phyloP scores from a whole-genome alignment of 2,797 vertebrate genomes.

The Morus bassanus region DNA sequence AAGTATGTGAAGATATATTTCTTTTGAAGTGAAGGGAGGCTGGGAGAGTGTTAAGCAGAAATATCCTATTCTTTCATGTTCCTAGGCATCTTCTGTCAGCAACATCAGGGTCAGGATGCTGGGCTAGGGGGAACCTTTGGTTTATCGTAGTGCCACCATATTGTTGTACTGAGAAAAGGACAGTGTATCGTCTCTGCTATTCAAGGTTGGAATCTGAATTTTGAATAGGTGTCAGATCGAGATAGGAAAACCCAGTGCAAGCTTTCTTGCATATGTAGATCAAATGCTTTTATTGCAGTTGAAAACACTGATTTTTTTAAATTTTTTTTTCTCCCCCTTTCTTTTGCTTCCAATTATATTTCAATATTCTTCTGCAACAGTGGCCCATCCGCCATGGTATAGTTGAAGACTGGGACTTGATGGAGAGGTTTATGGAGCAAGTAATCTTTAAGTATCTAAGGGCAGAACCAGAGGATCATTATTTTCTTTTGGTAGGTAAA shows the following conservation, averaged over 20 bases:
- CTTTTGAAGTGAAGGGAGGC: background rate
- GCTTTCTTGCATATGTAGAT: background rate
- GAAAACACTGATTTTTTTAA: background rate
- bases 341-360: background rate
- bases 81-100: background rate
- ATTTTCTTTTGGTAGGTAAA: constrained; percentile 90
- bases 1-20: background rate
- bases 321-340: too few relatives aligned
- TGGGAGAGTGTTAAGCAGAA: background rate
- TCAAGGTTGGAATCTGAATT: background rate
- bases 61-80: background rate
- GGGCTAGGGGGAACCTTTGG: background rate
- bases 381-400: constrained; percentile 98
- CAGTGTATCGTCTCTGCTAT: background rate
- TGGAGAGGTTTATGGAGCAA: constrained; percentile 98
- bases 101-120: background rate
- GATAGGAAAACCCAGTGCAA: too few relatives aligned
- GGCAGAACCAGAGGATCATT: constrained; percentile 97
- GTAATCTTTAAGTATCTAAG: constrained; percentile 98
- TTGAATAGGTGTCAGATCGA: accelerated
- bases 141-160: background rate
- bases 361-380: constrained; percentile 69
- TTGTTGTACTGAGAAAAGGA: background rate
- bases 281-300: background rate
- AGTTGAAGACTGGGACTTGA: constrained; percentile 97